These are phyloP conservation scores for Hippocampus guttulatus DNA, from an alignment of 2,113 vertebrate genomes.

Conservation along the genomic window DNA sequence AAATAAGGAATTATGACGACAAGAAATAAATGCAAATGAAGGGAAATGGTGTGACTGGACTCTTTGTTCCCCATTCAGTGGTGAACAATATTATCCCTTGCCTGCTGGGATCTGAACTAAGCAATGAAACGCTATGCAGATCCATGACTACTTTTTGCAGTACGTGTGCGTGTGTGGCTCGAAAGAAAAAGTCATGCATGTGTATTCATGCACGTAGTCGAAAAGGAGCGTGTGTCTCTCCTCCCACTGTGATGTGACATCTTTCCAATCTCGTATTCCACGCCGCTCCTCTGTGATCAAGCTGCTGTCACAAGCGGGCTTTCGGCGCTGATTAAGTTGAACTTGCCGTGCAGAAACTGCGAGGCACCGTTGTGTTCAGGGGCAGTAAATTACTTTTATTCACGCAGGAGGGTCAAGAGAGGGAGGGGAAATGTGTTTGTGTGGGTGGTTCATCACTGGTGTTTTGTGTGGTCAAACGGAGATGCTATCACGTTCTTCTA, in stretches of 20 bases:
- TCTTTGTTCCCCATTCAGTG: slow-evolving; percentile 22
- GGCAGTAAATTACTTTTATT: slow-evolving; percentile 59
- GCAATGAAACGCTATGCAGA: slow-evolving; percentile 53
- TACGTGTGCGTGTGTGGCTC: slow-evolving; percentile 33
- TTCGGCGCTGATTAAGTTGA: slow-evolving; percentile 50
- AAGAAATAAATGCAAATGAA: slow-evolving; percentile 50
- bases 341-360: slow-evolving; percentile 25
- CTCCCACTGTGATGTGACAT: slow-evolving; percentile 19
- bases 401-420: slow-evolving; percentile 27
- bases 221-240: slow-evolving; percentile 18
- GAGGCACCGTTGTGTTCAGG: slow-evolving; percentile 33
- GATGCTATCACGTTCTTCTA: not conserved
- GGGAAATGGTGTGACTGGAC: slow-evolving; percentile 15
- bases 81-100: slow-evolving; percentile 46
- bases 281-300: slow-evolving; percentile 41
- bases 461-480: slow-evolving; percentile 18
- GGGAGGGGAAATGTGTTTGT: slow-evolving; percentile 18
- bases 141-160: slow-evolving; percentile 32
- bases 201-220: slow-evolving; percentile 14
- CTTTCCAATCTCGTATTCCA: slow-evolving; percentile 33
- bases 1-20: slow-evolving; percentile 22
- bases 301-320: slow-evolving; percentile 34
- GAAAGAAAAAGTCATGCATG: slow-evolving; percentile 40
- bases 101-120: slow-evolving; percentile 59
- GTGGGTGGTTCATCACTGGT: slow-evolving; percentile 28